Evolutionary conservation across 2,888 invertebrate genomes (phyloP), one percentile per base, ranked within the genome.

Genomic region (Tholera decimalis): DNA sequence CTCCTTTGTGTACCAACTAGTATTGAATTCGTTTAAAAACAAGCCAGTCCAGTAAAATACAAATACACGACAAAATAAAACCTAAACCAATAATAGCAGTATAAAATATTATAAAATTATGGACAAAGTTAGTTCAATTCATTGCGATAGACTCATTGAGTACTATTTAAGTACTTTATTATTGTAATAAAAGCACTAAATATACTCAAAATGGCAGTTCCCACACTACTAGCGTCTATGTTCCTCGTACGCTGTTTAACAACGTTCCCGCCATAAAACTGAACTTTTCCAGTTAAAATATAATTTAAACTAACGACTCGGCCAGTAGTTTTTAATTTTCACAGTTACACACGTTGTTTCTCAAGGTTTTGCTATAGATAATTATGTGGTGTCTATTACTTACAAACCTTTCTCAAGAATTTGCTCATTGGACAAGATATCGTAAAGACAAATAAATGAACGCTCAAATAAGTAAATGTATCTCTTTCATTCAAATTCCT

Each of bases 291-390:
- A 76, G 63, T 69, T 73, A 61, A 74, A 73, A 46, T 60, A 63
- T 78, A 76, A 78, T 76, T 73, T 61, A 41, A 76, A 78, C 24
- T 69, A 78, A 76, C 63, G 65, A 60, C 49, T 53, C 4, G 35
- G 50, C 44, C 24, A 54, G 53, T 68, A 60, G n/a, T 61, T 72
- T 70, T 61, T 68, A 58, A 68, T 73, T 75, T 72, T 24, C 15
- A 53, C 37, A 37, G 62, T 37, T 54, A n/a, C 26, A n/a, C 2
- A 15, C 44, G 22, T 6, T 11, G 73, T 60, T 76, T 66, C 69
- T 76, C 73, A 76, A 73, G 26, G 39, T 69, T 64, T 28, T 69
- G 8, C 0, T 28, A 2, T 9, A 6, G 2, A 30, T 44, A n/a
- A n/a, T n/a, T n/a, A 0, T 51, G 11, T 37, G 7, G 1, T 8